These are phyloP conservation scores for Conchocele bisecta DNA, from an alignment of 2,888 invertebrate genomes.

Conservation along the genomic window DNA sequence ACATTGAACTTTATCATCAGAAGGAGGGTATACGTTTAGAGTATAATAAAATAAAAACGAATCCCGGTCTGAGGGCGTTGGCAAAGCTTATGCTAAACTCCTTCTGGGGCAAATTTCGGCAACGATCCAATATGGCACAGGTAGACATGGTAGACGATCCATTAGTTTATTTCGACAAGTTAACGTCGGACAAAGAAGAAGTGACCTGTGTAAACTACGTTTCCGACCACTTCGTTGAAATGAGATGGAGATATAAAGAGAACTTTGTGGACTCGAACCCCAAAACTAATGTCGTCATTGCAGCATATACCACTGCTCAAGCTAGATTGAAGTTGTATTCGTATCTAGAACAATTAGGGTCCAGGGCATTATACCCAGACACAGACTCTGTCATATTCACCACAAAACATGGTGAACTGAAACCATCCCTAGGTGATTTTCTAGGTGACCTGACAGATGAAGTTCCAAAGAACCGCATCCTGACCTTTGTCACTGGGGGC, in stretches of 20 bases:
- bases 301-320: constrained; percentile 29
- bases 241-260: constrained; percentile 17
- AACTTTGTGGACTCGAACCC: constrained; percentile 12
- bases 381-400: constrained; percentile 55
- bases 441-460: constrained; percentile 81
- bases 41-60: constrained; percentile 28
- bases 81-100: constrained; percentile 32
- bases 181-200: constrained; percentile 39
- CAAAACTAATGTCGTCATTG: constrained; percentile 22
- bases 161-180: constrained; percentile 29
- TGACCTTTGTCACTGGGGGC: constrained; percentile 35
- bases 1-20: constrained; percentile 18
- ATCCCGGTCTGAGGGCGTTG: constrained; percentile 38
- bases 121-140: constrained; percentile 33
- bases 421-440: constrained; percentile 70
- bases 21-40: constrained; percentile 32
- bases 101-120: constrained; percentile 55
- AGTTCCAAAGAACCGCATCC: constrained; percentile 49
- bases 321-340: constrained; percentile 27
- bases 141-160: constrained; percentile 21
- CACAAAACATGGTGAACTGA: constrained; percentile 24
- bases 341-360: constrained; percentile 33
- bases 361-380: constrained; percentile 40
- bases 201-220: constrained; percentile 41
- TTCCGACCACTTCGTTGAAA: constrained; percentile 34